These are phyloP conservation scores for Brachyhypopomus occidentalis DNA, from an alignment of 2,113 vertebrate species.

Conservation along the genomic window DNA sequence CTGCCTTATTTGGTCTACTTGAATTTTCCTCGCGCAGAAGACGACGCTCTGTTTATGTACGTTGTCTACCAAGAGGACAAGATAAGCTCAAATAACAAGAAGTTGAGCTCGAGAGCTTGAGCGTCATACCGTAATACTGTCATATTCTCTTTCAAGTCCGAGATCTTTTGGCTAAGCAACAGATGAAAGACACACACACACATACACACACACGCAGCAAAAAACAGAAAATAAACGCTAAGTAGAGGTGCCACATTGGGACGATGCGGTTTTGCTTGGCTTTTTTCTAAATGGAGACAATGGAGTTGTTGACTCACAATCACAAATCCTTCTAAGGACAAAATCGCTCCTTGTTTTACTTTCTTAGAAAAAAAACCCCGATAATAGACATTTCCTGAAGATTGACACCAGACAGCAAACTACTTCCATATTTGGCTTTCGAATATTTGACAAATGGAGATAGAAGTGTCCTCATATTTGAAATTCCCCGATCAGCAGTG, in stretches of 20 bases:
- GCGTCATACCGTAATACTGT: conserved; percentile 40
- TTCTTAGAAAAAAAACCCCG: too few species aligned
- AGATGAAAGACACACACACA: conserved; percentile 68
- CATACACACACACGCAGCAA: too few species aligned
- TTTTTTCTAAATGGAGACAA: conserved; percentile 48
- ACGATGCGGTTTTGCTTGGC: conserved; percentile 65
- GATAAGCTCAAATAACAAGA: conserved; percentile 29
- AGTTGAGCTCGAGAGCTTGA: conserved; percentile 32
- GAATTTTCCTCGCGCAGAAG: not conserved
- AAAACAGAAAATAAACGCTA: conserved; percentile 27
- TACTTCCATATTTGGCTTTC: too few species aligned
- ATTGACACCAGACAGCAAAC: too few species aligned
- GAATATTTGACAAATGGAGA: too few species aligned
- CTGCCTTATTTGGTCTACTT: not conserved
- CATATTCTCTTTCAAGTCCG: conserved; percentile 66
- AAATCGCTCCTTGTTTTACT: not conserved
- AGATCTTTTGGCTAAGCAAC: conserved; percentile 63
- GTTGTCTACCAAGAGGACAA: conserved; percentile 29
- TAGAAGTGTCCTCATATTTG: too few species aligned
- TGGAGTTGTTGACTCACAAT: conserved; percentile 62
- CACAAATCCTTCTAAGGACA: conserved; percentile 28
- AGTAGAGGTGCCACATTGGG: conserved; percentile 59
- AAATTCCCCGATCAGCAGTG: too few species aligned
- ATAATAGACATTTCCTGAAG: too few species aligned
- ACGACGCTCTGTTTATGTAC: conserved; percentile 9